Evolutionary conservation across 2,888 invertebrate genomes (phyloP).

Genomic region (Spisula solida): DNA sequence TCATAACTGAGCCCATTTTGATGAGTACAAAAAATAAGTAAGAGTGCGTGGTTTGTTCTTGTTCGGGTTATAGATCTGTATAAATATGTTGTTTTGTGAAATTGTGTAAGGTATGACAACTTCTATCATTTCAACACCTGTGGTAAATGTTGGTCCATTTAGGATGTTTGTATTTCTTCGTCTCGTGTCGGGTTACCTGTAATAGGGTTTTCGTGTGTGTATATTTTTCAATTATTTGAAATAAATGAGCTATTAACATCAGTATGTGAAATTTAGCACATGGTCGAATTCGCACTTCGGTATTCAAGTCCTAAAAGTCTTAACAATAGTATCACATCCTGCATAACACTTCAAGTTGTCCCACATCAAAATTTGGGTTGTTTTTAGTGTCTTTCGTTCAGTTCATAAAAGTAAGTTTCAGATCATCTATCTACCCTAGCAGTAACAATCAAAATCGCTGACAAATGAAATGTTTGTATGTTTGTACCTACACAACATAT

Average conservation of each 20-base stretch:
- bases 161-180: neutral
- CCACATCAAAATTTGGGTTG: too few relatives aligned
- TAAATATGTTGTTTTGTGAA: neutral
- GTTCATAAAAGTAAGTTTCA: too few relatives aligned
- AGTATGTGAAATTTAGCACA: conserved; percentile 30
- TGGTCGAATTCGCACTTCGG: conserved; percentile 26
- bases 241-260: conserved; percentile 39
- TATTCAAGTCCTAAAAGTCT: neutral
- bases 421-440: too few relatives aligned
- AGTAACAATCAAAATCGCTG: too few relatives aligned
- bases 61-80: neutral
- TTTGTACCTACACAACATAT: too few relatives aligned
- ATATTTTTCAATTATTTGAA: conserved; percentile 46
- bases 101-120: neutral
- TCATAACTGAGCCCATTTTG: neutral
- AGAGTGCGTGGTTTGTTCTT: too few relatives aligned
- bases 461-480: too few relatives aligned
- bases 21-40: neutral
- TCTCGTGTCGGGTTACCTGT: neutral
- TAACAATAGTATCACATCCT: conserved; percentile 20
- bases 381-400: too few relatives aligned
- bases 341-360: neutral
- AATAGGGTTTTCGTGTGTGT: conserved; percentile 32
- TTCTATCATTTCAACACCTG: neutral
- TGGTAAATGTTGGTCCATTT: conserved; percentile 3